Conservation (phyloP, 1,140 invertebrate species). For the Antheraea mylitta region DNA sequence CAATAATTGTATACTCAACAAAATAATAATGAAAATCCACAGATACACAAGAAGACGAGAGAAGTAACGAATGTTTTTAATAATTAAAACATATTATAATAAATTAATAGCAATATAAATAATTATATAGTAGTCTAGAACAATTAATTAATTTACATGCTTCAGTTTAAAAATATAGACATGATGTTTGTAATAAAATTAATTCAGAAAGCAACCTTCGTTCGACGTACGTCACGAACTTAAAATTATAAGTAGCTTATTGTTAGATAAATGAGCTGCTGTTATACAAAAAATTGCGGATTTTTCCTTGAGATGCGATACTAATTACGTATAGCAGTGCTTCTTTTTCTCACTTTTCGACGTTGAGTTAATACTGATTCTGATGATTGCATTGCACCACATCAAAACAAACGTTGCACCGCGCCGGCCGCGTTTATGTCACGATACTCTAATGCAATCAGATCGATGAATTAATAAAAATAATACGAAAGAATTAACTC, state of each 20-base stretch:
- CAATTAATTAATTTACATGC: no score
- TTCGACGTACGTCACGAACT: background rate
- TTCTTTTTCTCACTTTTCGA: background rate
- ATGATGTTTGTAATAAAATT: background rate
- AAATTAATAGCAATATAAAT: no score
- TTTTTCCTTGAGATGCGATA: background rate
- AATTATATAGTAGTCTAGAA: no score
- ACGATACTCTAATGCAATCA: slow-evolving; percentile 33
- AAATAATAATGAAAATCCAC: no score
- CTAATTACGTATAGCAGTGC: background rate
- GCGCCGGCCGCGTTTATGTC: slow-evolving; percentile 22
- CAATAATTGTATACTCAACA: no score
- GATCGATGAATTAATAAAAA: slow-evolving; percentile 75
- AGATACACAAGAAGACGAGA: no score
- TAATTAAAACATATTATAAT: no score
- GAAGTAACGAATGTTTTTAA: no score
- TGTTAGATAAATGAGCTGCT: no score
- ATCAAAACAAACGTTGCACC: slow-evolving; percentile 59
- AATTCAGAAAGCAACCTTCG: background rate
- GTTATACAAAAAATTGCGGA: background rate
- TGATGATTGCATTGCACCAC: slow-evolving; percentile 35
- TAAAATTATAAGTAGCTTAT: background rate
- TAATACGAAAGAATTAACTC: slow-evolving; percentile 37
- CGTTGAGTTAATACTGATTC: background rate
- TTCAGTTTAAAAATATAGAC: background rate